Base-by-base conservation (phyloP, 2,888 invertebrate genomes). In the Yponomeuta malinellus region DNA sequence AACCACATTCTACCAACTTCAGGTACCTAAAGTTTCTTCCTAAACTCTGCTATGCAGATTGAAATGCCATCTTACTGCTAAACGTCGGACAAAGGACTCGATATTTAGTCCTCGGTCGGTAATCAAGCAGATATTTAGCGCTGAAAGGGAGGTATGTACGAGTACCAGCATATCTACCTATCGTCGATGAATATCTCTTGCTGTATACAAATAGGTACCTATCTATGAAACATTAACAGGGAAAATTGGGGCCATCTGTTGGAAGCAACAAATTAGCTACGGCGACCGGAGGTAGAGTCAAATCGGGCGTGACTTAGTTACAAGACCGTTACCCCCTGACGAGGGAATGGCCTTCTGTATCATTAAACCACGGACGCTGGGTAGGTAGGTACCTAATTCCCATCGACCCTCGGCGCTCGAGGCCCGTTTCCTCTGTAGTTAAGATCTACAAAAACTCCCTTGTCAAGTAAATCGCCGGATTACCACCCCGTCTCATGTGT, bases 391-490 rank as follows among this genome's bases (percentile, higher is more conserved):
- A 43, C 43, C 43, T 43, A 31, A 70, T 31, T 63, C 33, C 63
- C 63, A 63, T 48, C 70, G 37, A 37, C 70, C 63, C 63, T 48
- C 63, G 70, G 63, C 23, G 33, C 23, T 9, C 29, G 69, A 4
- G 10, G 52, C 52, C 52, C 52, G 52, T 59, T 23, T 10, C 52
- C 43, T 15, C 70, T 12, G 69, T 29, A 63, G 37, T 70, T 64
- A 37, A 48, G 33, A 63, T 70, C 23, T 70, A 37, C 68, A 37
- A 48, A 52, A 69, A 72, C 64, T 48, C 70, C 71, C 69, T 73
- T 48, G 48, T 72, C 71, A 71, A 71, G 71, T 70, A 72, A 73
- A 73, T 73, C 63, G 72, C 59, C 43, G 68, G 74, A 73, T 74
- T 73, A 74, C 70, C 71, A 68, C 71, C 71, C 48, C 68, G 65